Percentiles rank a stretch among this genome's conserved stretches.
phyloP scores from a whole-genome alignment of 2,113 vertebrate species.

The Microcebus griseorufus region DNA sequence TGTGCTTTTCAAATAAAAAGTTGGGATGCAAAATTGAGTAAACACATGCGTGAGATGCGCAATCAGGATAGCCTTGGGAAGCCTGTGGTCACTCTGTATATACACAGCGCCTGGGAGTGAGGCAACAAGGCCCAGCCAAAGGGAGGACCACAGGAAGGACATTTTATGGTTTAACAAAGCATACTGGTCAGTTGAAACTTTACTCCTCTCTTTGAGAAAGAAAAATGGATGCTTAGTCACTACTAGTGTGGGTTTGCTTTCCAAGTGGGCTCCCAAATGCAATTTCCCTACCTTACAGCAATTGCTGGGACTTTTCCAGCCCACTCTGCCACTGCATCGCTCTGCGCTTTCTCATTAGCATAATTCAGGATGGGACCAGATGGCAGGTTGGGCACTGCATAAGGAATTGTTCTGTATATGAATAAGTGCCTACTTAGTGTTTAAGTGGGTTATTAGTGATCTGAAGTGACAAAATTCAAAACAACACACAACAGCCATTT shows the following conservation, averaged over 20 bases:
- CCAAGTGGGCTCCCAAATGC: neutral
- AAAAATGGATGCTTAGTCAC: neutral
- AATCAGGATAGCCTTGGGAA: neutral
- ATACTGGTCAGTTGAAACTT: neutral
- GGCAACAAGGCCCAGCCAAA: neutral
- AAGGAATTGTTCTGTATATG: constrained; percentile 61
- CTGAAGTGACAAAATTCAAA: constrained; percentile 70
- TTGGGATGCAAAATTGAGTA: neutral
- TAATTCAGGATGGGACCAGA: constrained; percentile 69
- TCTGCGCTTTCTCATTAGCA: constrained; percentile 63
- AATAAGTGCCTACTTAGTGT: constrained; percentile 70
- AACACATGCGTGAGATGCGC: neutral
- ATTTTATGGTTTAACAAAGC: constrained; percentile 24
- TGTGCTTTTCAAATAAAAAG: neutral
- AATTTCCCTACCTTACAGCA: constrained; percentile 37
- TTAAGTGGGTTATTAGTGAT: constrained; percentile 72
- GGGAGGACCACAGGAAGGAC: neutral
- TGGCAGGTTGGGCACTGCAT: constrained; percentile 58
- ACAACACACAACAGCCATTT: constrained; percentile 63
- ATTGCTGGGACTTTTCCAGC: constrained; percentile 46
- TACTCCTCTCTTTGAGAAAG: neutral
- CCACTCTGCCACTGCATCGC: constrained; percentile 26
- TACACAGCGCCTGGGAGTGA: neutral
- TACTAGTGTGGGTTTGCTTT: neutral
- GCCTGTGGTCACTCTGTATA: neutral